These are phyloP conservation scores for Ophonus ardosiacus DNA, from an alignment of 2,888 invertebrate species.

Conservation along the genomic window DNA sequence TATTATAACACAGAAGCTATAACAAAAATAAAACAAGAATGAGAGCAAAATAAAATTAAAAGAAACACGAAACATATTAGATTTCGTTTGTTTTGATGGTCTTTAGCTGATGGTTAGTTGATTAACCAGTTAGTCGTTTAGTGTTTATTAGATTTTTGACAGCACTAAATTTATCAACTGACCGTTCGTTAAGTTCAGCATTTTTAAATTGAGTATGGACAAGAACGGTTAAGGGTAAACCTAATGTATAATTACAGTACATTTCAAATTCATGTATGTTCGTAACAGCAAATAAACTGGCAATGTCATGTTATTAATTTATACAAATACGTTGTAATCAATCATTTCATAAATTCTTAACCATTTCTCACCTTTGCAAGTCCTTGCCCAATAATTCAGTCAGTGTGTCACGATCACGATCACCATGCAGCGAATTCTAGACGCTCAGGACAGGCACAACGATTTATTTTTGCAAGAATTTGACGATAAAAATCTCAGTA, in stretches of 20 bases:
- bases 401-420: no score
- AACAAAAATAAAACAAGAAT: not conserved
- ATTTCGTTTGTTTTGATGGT: not conserved
- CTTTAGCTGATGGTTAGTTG: conserved; percentile 6
- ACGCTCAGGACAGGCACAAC: not conserved
- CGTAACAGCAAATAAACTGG: conserved; percentile 56
- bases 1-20: not conserved
- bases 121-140: conserved; percentile 14
- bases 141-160: conserved; percentile 1
- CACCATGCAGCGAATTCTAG: conserved; percentile 8
- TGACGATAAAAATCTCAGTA: conserved; percentile 55
- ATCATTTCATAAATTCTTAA: conserved; percentile 19
- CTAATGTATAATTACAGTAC: conserved; percentile 53
- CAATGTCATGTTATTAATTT: conserved; percentile 57
- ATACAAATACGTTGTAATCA: conserved; percentile 39
- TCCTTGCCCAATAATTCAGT: conserved; percentile 27
- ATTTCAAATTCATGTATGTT: conserved; percentile 47
- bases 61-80: not conserved
- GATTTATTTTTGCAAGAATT: conserved; percentile 37
- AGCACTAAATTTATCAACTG: conserved; percentile 13
- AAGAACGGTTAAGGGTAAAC: conserved; percentile 30
- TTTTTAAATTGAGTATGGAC: conserved; percentile 33
- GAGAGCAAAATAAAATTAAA: not conserved
- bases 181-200: conserved; percentile 37
- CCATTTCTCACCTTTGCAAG: conserved; percentile 33